A percentile compares a stretch with the other conserved stretches of the same genome.
phyloP scores from a whole-genome alignment of 2,797 vertebrate genomes.

The Schizopygopsis malacanthus region DNA sequence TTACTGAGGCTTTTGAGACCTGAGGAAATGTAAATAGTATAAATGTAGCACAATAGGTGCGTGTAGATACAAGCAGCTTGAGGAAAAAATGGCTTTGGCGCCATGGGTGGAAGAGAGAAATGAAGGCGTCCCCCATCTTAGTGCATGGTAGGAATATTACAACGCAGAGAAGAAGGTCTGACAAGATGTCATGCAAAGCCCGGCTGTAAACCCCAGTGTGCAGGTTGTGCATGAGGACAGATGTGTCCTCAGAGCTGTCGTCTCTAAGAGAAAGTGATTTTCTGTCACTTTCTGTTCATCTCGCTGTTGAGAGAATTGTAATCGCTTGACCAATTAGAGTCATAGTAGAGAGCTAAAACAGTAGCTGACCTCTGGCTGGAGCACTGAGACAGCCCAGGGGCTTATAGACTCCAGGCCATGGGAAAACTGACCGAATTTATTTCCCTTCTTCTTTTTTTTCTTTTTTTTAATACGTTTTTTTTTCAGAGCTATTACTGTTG shows the following conservation, averaged over 20 bases:
- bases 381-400: conserved; percentile 18
- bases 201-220: neutral
- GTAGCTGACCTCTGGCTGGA: neutral
- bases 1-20: conserved; percentile 7
- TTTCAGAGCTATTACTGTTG: neutral
- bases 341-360: neutral
- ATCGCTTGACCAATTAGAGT: conserved; percentile 25
- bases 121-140: conserved; percentile 7
- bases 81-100: neutral
- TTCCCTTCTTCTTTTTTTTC: no score
- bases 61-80: conserved; percentile 16
- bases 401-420: neutral
- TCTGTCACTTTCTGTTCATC: conserved; percentile 23
- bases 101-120: neutral
- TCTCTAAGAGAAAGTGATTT: conserved; percentile 31
- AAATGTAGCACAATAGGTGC: conserved; percentile 20
- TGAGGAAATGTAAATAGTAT: conserved; percentile 25
- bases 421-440: neutral
- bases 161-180: conserved; percentile 13
- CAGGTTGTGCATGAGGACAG: neutral
- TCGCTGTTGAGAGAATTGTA: conserved; percentile 14
- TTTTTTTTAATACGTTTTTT: no score
- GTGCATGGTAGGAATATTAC: conserved; percentile 35
- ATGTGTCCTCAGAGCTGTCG: conserved; percentile 8
- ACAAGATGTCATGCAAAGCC: conserved; percentile 14